These are phyloP conservation scores for Oncorhynchus keta DNA, from an alignment of 2,113 vertebrate species.

Conservation along the genomic window DNA sequence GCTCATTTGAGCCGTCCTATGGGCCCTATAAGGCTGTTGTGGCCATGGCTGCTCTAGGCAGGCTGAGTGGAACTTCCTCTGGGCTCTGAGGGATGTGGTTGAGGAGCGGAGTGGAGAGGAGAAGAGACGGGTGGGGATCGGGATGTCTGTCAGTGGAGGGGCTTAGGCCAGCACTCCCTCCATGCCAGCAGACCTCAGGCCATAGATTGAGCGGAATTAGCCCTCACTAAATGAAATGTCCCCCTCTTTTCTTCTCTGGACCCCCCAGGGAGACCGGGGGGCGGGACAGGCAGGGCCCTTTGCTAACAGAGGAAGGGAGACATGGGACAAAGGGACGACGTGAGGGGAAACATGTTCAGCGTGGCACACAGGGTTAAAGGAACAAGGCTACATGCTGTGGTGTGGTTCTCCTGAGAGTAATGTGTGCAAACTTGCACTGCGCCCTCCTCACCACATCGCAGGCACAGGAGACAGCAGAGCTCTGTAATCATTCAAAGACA, in stretches of 20 bases:
- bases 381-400: slow-evolving; percentile 11
- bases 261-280: slow-evolving; percentile 20
- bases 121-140: slow-evolving; percentile 22
- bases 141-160: slow-evolving; percentile 50
- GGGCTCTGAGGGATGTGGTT: too few species aligned
- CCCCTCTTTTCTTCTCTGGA: slow-evolving; percentile 11
- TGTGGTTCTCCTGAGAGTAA: background rate
- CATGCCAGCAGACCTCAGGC: slow-evolving; percentile 56
- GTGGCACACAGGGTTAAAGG: background rate
- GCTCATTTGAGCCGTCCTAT: background rate
- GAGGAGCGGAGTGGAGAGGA: background rate
- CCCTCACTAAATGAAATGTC: slow-evolving; percentile 48
- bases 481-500: background rate
- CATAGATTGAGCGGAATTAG: slow-evolving; percentile 56
- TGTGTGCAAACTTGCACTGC: background rate
- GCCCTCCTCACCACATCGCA: background rate
- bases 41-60: slow-evolving; percentile 10
- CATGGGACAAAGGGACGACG: background rate
- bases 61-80: background rate
- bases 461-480: background rate
- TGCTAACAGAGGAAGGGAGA: slow-evolving; percentile 14
- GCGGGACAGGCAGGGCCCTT: slow-evolving; percentile 19
- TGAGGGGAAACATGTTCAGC: background rate
- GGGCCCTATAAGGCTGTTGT: background rate
- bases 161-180: slow-evolving; percentile 28